Base-by-base conservation (phyloP, 2,888 invertebrate species). In the Leptinotarsa haldemani region DNA sequence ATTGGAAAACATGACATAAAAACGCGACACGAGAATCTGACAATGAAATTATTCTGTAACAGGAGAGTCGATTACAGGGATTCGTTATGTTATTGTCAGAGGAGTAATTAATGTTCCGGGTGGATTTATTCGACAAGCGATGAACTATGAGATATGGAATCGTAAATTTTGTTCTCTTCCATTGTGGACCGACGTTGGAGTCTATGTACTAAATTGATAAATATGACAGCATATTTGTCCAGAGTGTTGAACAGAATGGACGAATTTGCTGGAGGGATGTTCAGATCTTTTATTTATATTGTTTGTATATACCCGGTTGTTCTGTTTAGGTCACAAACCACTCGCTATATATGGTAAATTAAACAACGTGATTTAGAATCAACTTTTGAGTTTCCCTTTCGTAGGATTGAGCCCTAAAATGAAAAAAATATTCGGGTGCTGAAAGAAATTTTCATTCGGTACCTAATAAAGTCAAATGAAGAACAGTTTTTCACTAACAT, bases 41-140 rank as follows among this genome's bases (percentile, higher is more conserved):
- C 30, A n/a, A 61, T 61, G 61, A 30, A 61, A 61, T 61, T 61
- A 40, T 40, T 61, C n/a, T 25, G 61, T 61, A n/a, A 61, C 61
- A 61, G 61, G 40, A 16, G 61, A 61, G 61, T 61, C 61, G 61
- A 61, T 61, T 61, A 61, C 61, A 61, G 16, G 40, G 40, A 61
- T 61, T 40, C 40, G 61, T 16, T 20, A 61, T 61, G 61, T 61
- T n/a, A 40, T 61, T 61, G 61, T 61, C 61, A 61, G 5, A 40
- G 16, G 40, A 61, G 61, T 61, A 61, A 61, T 61, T 61, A 61
- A 30, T 61, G 61, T 61, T 61, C 30, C 30, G 61, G 61, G 30
- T n/a, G 61, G 61, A 61, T 61, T 61, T 61, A 61, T 61, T 61
- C 40, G 61, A 61, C 61, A 61, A 61, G 40, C 61, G 30, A 61